These are phyloP conservation scores for Scaptomyza cyrtandrae DNA, from an alignment of 2,888 invertebrate genomes.

Conservation along the genomic window DNA sequence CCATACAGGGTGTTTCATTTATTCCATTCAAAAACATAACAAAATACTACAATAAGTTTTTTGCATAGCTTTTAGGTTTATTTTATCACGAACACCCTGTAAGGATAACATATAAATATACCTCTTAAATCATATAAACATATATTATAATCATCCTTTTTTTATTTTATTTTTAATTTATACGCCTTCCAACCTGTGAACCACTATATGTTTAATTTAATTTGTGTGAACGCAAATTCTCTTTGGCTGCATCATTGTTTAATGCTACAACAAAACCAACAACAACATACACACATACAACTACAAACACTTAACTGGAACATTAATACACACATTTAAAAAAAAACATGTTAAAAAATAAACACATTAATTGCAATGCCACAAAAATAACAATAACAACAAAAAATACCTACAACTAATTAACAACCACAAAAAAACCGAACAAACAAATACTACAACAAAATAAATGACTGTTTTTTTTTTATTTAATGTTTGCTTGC, in stretches of 20 bases:
- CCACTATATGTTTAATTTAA: conserved; percentile 26
- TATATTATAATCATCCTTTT: conserved; percentile 29
- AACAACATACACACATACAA: conserved; percentile 22
- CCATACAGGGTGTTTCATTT: conserved; percentile 34
- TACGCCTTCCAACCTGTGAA: conserved; percentile 18
- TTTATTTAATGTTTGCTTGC: conserved; percentile 26
- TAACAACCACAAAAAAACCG: conserved; percentile 53
- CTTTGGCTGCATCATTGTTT: conserved; percentile 68
- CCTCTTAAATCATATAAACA: background rate
- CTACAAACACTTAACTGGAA: conserved; percentile 34
- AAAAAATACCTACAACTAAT: conserved; percentile 45
- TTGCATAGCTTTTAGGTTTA: too few relatives aligned
- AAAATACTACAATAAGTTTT: too few relatives aligned
- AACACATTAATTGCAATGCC: conserved; percentile 60
- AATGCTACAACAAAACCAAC: conserved; percentile 43
- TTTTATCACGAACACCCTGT: conserved; percentile 19
- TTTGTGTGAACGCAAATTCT: conserved; percentile 53
- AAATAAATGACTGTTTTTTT: conserved; percentile 25
- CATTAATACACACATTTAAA: conserved; percentile 20
- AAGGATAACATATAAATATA: background rate
- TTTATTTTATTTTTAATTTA: conserved; percentile 40
- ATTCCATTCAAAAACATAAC: too few relatives aligned
- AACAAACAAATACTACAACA: conserved; percentile 30
- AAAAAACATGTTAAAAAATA: conserved; percentile 41
- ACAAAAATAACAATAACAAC: conserved; percentile 45